Percentiles rank a stretch among this genome's conserved stretches.
These are phyloP conservation scores for Poecilus cupreus DNA, from an alignment of 2,888 invertebrate species.

Conservation along the genomic window DNA sequence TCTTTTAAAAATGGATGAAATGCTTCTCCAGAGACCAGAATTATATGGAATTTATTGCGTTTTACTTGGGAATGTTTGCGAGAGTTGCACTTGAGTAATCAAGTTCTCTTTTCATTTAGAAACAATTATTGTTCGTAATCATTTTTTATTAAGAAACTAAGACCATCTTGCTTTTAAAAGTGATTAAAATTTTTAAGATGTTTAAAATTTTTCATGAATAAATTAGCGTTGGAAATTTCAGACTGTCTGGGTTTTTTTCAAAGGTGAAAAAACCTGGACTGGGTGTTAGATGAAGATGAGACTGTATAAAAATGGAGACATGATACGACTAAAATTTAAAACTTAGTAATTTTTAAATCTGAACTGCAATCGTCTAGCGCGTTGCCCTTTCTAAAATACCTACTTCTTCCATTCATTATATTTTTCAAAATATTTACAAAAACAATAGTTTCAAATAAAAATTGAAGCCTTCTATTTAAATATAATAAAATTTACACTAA, in stretches of 20 bases:
- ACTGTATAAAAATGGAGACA: background rate
- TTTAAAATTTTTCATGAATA: conserved; percentile 35
- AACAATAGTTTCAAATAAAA: too few relatives aligned
- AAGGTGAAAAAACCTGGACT: background rate
- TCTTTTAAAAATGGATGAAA: conserved; percentile 30
- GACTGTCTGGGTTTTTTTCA: background rate
- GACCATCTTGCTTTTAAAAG: background rate
- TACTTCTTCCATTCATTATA: too few relatives aligned
- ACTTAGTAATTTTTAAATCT: background rate
- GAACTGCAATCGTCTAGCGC: too few relatives aligned
- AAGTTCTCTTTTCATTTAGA: background rate
- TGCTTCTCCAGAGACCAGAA: background rate
- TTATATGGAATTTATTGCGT: conserved; percentile 35
- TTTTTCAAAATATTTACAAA: too few relatives aligned
- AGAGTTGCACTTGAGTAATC: conserved; percentile 3
- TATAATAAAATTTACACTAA: too few relatives aligned
- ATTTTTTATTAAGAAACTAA: too few relatives aligned
- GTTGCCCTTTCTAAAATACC: too few relatives aligned
- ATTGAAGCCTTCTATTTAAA: too few relatives aligned
- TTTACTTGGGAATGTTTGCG: conserved; percentile 23
- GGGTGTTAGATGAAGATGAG: conserved; percentile 2
- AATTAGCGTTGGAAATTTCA: background rate
- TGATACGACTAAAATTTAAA: background rate
- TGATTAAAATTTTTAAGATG: conserved; percentile 24
- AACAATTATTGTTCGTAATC: background rate